Evolutionary conservation across 2,113 vertebrate species (phyloP), one percentile per base, ranked within the genome.

Genomic region (Dicrurus megarhynchus): DNA sequence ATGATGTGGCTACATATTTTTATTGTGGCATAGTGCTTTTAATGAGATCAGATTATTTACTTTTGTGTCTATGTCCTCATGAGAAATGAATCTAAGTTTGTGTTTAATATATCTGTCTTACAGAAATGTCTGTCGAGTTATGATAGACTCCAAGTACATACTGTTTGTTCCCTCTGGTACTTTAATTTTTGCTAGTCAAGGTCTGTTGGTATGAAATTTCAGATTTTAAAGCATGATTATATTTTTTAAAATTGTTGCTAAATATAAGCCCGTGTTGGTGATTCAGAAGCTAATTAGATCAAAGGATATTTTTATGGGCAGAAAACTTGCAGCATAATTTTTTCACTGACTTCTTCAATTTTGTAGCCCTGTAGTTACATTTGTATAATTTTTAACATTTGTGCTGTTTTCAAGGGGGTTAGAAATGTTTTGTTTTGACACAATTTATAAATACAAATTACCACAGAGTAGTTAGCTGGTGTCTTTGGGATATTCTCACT

Each of bases 221-320:
- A 86, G 21, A 52, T 69, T 30, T 70, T 61, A 77, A 49, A 74
- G 5, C 3, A 33, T 37, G 19, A 68, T 30, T 44, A 23, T 69
- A 42, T 6, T 92, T 64, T 73, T 3, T 9, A 57, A 80, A 65
- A 35, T 1, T 61, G 11, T 21, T 85, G 32, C 22, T 50, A 82
- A 42, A 61, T 71, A 30, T 22, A 47, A 83, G 7, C 5, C 22
- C 0, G 0, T 26, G 5, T 53, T 39, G 33, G 27, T 35, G 41
- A 57, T 57, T 80, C 16, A n/a, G 46, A 59, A 39, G 28, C 47
- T 27, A 70, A 55, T 39, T 19, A 53, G 10, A 24, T 39, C 19
- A 73, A 76, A 76, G 10, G 11, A 52, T 39, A 47, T 27, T 78
- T 91, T 76, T 35, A n/a, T 12, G 9, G 15, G 27, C 9, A 52